phyloP scores from a whole-genome alignment of 2,113 vertebrate genomes.

The Lamprotornis superbus region DNA sequence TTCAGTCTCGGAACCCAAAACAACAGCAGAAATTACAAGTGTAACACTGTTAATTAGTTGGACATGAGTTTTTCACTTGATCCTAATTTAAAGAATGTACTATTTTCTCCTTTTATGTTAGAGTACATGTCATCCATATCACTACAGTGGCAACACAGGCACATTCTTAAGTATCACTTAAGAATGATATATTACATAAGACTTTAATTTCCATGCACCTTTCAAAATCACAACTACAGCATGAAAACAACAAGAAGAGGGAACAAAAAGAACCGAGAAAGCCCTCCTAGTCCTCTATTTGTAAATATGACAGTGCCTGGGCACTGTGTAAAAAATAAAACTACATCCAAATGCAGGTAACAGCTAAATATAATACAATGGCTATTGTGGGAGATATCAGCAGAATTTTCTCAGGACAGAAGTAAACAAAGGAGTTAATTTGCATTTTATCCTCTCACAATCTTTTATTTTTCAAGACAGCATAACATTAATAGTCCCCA shows the following conservation, averaged over 20 bases:
- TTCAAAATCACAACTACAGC: background rate
- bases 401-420: background rate
- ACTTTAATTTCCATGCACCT: background rate
- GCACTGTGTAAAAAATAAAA: background rate
- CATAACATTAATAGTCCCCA: background rate
- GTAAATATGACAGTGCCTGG: background rate
- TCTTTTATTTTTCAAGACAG: background rate
- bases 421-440: background rate
- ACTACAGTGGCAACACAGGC: background rate
- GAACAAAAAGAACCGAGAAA: background rate
- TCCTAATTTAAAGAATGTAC: background rate
- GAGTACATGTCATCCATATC: background rate
- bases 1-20: background rate
- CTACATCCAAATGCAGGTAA: background rate
- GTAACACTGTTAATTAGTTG: slow-evolving; percentile 49
- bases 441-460: background rate
- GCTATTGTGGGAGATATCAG: background rate
- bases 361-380: background rate
- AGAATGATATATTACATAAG: background rate
- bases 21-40: background rate
- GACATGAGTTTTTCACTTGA: background rate
- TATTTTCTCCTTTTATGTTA: slow-evolving; percentile 2
- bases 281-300: background rate
- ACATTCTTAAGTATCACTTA: background rate
- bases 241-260: background rate